Evolutionary conservation across 2,797 vertebrate species (phyloP).

Genomic region (Lutjanus campechanus): DNA sequence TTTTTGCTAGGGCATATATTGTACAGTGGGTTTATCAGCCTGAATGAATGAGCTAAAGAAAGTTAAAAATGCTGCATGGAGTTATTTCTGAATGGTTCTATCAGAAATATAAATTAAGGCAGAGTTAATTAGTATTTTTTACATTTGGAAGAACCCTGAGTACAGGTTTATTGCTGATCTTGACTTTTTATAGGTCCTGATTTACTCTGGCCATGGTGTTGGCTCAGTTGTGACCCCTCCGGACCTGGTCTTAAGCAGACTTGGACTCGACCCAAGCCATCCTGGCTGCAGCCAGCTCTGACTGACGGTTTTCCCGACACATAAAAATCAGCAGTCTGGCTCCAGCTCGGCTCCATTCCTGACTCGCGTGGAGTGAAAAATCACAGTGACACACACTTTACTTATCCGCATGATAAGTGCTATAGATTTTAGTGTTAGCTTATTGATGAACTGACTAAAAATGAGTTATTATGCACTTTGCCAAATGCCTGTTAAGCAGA

Average conservation of each 20-base stretch:
- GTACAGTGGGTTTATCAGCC: background rate
- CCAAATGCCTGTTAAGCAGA: conserved; percentile 76
- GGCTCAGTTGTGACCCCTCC: conserved; percentile 19
- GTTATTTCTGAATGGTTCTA: background rate
- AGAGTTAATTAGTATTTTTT: background rate
- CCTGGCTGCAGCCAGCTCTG: conserved; percentile 15
- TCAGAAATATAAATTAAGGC: background rate
- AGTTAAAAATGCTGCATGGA: background rate
- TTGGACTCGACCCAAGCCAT: conserved; percentile 14
- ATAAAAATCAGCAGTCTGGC: conserved; percentile 31
- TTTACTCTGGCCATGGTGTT: conserved; percentile 9
- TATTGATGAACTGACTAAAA: conserved; percentile 78
- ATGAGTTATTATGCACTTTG: conserved; percentile 77
- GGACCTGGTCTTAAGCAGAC: conserved; percentile 22
- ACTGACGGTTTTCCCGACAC: conserved; percentile 49
- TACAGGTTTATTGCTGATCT: background rate
- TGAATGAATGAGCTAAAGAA: background rate
- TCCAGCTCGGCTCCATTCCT: conserved; percentile 24
- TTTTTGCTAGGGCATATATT: no score
- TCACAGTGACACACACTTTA: conserved; percentile 66
- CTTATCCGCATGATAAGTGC: conserved; percentile 69
- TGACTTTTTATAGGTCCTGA: conserved; percentile 1
- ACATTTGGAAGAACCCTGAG: background rate
- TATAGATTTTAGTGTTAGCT: conserved; percentile 79
- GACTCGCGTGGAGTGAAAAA: conserved; percentile 54